phyloP scores from a whole-genome alignment of 2,797 vertebrate genomes.

The Rhincodon typus region DNA sequence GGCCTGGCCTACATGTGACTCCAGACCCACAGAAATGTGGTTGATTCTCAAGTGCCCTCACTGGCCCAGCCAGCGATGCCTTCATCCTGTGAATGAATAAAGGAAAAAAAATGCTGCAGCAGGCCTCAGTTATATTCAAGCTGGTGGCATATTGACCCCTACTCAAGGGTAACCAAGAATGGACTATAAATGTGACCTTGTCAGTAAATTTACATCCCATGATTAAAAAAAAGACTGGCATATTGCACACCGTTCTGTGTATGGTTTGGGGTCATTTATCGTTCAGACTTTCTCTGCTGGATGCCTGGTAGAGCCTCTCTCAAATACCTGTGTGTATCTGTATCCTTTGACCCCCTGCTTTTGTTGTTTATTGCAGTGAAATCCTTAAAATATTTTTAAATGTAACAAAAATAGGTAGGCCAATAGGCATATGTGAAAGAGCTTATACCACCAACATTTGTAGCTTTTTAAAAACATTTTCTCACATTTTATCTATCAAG shows the following conservation, averaged over 20 bases:
- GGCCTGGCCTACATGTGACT: no score
- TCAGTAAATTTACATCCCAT: background rate
- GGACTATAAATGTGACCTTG: background rate
- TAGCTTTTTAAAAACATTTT: background rate
- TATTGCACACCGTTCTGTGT: background rate
- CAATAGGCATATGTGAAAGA: background rate
- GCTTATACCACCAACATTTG: background rate
- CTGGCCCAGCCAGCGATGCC: no score
- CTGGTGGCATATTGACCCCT: background rate
- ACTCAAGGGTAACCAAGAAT: background rate
- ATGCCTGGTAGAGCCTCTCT: background rate
- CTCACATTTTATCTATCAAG: background rate
- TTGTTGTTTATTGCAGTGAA: background rate
- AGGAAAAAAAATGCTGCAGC: background rate
- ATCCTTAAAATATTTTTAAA: background rate
- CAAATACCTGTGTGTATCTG: background rate
- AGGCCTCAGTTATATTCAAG: background rate
- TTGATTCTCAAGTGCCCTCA: background rate
- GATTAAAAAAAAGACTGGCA: background rate
- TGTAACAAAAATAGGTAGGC: background rate
- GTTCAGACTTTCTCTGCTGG: background rate
- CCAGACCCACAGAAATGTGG: background rate
- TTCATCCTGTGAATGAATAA: no score
- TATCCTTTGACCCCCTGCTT: background rate
- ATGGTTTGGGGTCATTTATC: background rate